phyloP scores from a whole-genome alignment of 2,113 vertebrate genomes.

The Spermophilus dauricus region DNA sequence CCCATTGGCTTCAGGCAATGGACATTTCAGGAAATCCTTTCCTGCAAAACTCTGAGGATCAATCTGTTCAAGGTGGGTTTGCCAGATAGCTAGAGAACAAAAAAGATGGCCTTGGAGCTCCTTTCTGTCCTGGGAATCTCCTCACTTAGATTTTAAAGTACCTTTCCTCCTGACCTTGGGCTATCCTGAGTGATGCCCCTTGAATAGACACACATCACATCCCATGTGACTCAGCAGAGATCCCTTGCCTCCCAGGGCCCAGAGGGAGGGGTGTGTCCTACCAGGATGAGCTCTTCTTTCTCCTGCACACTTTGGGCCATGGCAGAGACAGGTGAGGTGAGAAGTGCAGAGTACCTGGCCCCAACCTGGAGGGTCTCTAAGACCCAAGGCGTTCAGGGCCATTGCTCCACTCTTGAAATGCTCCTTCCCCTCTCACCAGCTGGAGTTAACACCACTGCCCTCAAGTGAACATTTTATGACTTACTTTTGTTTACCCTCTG shows the following conservation, averaged over 20 bases:
- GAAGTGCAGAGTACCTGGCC: neutral
- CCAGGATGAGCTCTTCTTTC: neutral
- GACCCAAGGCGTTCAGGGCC: neutral
- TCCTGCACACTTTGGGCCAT: neutral
- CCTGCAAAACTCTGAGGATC: neutral
- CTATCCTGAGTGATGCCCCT: neutral
- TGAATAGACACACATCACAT: neutral
- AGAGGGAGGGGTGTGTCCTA: neutral
- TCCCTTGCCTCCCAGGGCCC: neutral
- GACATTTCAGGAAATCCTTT: neutral
- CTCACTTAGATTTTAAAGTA: neutral
- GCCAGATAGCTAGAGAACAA: neutral
- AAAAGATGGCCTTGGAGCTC: neutral
- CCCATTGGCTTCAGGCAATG: neutral
- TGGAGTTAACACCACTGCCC: conserved; percentile 60
- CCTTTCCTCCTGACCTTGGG: neutral
- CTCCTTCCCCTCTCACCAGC: conserved; percentile 1
- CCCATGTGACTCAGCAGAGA: neutral
- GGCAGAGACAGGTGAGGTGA: neutral
- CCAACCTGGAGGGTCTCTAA: neutral
- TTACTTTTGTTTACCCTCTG: conserved; percentile 84
- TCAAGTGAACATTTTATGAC: conserved; percentile 82
- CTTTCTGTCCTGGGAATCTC: neutral
- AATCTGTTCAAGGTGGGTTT: neutral
- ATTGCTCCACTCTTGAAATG: neutral